Evolutionary conservation across 2,888 invertebrate genomes (phyloP).

Genomic region (Antheraea assamensis): DNA sequence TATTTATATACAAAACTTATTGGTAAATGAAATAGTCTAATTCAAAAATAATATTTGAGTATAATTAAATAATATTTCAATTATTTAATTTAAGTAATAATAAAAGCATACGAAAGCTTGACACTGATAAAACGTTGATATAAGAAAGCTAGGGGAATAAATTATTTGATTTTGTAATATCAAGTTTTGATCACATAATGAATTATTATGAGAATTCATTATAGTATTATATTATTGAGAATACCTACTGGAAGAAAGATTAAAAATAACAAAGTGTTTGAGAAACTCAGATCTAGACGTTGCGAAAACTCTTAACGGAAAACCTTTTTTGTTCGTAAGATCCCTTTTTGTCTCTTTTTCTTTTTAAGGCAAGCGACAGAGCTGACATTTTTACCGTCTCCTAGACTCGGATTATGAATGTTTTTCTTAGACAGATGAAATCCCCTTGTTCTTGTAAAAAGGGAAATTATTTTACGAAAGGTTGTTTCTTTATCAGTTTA

Average conservation of each 20-base stretch:
- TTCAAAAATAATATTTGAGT: too few species aligned
- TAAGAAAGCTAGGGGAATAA: too few species aligned
- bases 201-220: too few species aligned
- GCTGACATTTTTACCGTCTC: slow-evolving; percentile 23
- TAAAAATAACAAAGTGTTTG: neutral
- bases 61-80: too few species aligned
- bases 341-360: neutral
- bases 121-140: too few species aligned
- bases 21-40: too few species aligned
- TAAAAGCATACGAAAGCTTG: too few species aligned
- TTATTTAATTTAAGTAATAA: too few species aligned
- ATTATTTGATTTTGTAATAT: too few species aligned
- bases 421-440: slow-evolving; percentile 7
- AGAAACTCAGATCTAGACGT: neutral
- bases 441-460: neutral
- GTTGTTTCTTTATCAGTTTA: neutral
- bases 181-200: too few species aligned
- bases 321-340: slow-evolving; percentile 4
- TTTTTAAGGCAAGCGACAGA: neutral
- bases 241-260: neutral
- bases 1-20: too few species aligned
- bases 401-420: slow-evolving; percentile 8
- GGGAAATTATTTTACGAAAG: neutral
- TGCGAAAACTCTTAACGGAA: neutral
- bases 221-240: neutral